Evolutionary conservation across 1,140 invertebrate species (phyloP).

Genomic region (Neodiprion pinetum): DNA sequence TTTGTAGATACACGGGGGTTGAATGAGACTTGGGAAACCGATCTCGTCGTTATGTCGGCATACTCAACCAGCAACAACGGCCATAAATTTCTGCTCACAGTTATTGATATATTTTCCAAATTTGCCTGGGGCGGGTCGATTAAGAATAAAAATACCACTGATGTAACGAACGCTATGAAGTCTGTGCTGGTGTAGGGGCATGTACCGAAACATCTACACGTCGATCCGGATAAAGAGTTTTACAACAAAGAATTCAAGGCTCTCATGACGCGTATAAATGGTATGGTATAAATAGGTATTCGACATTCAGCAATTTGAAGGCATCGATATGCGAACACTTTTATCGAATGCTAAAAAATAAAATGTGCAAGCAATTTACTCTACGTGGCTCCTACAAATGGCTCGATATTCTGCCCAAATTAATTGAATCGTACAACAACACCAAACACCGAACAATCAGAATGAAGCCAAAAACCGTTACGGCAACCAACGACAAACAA

Average conservation of each 20-base stretch:
- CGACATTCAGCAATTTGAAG: slow-evolving; percentile 30
- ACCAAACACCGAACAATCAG: slow-evolving; percentile 53
- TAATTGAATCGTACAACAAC: slow-evolving; percentile 57
- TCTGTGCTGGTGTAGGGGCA: slow-evolving; percentile 32
- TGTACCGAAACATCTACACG: slow-evolving; percentile 47
- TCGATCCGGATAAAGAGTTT: too few relatives aligned
- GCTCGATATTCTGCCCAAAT: slow-evolving; percentile 46
- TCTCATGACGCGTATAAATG: slow-evolving; percentile 37
- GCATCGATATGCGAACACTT: slow-evolving; percentile 54
- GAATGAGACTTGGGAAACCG: too few relatives aligned
- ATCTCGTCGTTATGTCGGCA: too few relatives aligned
- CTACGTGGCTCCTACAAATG: slow-evolving; percentile 52
- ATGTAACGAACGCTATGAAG: slow-evolving; percentile 43
- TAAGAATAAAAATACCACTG: too few relatives aligned
- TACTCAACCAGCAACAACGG: too few relatives aligned
- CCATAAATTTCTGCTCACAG: slow-evolving; percentile 35
- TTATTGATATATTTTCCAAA: slow-evolving; percentile 58
- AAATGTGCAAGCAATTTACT: slow-evolving; percentile 58
- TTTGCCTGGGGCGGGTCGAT: too few relatives aligned
- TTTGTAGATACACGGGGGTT: too few relatives aligned
- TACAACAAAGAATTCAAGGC: too few relatives aligned
- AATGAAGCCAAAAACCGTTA: slow-evolving; percentile 50
- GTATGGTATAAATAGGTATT: slow-evolving; percentile 55
- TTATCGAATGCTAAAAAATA: slow-evolving; percentile 58
- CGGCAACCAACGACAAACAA: neutral